Evolutionary conservation across 2,113 vertebrate genomes (phyloP).

Genomic region (Oceanites oceanicus): DNA sequence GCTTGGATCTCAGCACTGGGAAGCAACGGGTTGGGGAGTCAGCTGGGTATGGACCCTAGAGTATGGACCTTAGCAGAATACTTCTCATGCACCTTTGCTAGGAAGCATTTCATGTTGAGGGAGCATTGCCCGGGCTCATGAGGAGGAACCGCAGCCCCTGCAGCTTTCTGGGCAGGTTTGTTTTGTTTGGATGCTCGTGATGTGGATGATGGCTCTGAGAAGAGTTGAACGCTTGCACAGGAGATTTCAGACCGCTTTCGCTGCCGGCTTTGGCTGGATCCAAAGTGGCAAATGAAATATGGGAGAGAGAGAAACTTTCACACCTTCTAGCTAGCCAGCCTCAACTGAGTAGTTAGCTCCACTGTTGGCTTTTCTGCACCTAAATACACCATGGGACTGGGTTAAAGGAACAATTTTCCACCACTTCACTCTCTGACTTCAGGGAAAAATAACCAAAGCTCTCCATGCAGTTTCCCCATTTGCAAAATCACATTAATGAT

Average conservation of each 20-base stretch:
- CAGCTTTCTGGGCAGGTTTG: not conserved
- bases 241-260: not conserved
- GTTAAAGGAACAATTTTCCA: not conserved
- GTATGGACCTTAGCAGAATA: not conserved
- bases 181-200: not conserved
- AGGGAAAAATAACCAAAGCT: not conserved
- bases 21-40: not conserved
- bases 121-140: accelerated
- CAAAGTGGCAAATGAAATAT: not conserved
- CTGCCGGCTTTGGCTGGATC: not conserved
- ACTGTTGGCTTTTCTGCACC: not conserved
- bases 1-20: not conserved
- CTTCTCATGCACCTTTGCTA: not conserved
- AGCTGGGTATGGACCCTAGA: not conserved
- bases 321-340: not conserved
- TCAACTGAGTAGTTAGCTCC: not conserved
- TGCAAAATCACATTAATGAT: not conserved
- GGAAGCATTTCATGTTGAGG: accelerated
- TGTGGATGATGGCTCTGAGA: not conserved
- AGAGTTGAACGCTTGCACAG: not conserved
- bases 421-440: not conserved
- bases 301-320: not conserved
- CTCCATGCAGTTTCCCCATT: not conserved
- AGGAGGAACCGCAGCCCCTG: not conserved
- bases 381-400: accelerated